Percentiles rank a stretch among this genome's conserved stretches.
These are phyloP conservation scores for Eupithecia tripunctaria DNA, from an alignment of 2,888 invertebrate genomes.

Conservation along the genomic window DNA sequence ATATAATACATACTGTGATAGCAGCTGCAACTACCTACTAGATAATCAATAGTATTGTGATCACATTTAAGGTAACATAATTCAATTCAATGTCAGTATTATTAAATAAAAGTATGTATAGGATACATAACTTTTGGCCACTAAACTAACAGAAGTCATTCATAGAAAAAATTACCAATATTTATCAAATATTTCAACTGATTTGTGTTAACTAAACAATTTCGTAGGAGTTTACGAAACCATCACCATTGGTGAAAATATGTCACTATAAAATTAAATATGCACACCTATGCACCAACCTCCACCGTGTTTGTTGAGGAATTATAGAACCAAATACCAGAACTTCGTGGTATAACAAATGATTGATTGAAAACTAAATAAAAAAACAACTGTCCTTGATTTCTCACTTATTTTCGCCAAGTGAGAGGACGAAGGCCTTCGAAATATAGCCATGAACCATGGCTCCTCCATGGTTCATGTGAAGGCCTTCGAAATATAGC, in stretches of 20 bases:
- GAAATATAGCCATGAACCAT: background rate
- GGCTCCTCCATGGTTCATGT: no score
- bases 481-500: background rate
- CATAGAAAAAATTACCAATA: no score
- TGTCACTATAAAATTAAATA: background rate
- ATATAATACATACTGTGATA: background rate
- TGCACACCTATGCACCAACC: conserved; percentile 11
- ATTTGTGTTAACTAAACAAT: background rate
- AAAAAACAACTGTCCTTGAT: background rate
- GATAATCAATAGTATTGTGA: background rate
- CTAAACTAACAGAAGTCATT: background rate
- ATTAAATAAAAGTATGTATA: background rate
- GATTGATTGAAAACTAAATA: background rate
- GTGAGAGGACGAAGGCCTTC: background rate
- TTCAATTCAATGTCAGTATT: background rate
- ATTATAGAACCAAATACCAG: conserved; percentile 16
- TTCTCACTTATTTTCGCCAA: background rate
- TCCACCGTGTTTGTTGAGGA: conserved; percentile 14
- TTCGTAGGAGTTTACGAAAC: conserved; percentile 8
- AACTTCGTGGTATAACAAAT: background rate
- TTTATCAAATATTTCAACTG: background rate
- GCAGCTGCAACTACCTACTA: background rate
- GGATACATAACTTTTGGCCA: background rate
- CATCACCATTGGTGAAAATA: conserved; percentile 22
- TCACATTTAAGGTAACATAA: conserved; percentile 1